Base-by-base conservation (phyloP, 2,888 invertebrate genomes). In the Cancer borealis region DNA sequence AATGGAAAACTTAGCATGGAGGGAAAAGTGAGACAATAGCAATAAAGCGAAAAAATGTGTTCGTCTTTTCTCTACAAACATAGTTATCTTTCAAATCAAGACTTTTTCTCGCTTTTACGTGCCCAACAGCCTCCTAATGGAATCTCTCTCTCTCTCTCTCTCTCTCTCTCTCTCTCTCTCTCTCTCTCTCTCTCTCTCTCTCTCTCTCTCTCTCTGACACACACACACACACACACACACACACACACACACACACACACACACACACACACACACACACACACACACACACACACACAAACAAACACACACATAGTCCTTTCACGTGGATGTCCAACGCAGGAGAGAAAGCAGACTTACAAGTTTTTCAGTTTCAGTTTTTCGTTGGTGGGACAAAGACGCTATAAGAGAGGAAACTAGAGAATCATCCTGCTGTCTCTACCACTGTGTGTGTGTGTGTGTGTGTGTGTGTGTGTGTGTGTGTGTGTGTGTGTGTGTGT, bases 131-230 rank as follows among this genome's bases (percentile, higher is more conserved):
- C 79, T 30, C 30, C 26, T 79, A 79, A 79, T 79, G 79, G 79
- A 79, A 79, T 79, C 30, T 79, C 79, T 79, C 79, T 79, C 30
- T 79, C 79, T 79, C 30, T 79, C 79, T 79, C 30, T 79, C 79
- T 79, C 30, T 79, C 79, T 79, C 30, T 79, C 79, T 79, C 30
- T 79, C 79, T 79, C 79, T 79, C 79, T 79, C 79, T 79, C 79
- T 79, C 79, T 79, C 79, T 79, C 79, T 79, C 79, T 79, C 79
- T 79, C 79, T 79, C 79, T 79, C 79, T 79, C 79, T 79, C 79
- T 79, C 79, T 79, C 79, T 79, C 79, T 79, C 79, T 26, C 79
- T 79, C 79, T 79, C 79, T 79, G 26, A 26, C 26, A 26, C 79
- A 26, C 79, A 26, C 79, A 4, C 79, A 30, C 79, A 5, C 79